Percentiles rank a stretch among this genome's conserved stretches.
Conservation (phyloP, 2,113 vertebrate genomes). For the Eclectus roratus region DNA sequence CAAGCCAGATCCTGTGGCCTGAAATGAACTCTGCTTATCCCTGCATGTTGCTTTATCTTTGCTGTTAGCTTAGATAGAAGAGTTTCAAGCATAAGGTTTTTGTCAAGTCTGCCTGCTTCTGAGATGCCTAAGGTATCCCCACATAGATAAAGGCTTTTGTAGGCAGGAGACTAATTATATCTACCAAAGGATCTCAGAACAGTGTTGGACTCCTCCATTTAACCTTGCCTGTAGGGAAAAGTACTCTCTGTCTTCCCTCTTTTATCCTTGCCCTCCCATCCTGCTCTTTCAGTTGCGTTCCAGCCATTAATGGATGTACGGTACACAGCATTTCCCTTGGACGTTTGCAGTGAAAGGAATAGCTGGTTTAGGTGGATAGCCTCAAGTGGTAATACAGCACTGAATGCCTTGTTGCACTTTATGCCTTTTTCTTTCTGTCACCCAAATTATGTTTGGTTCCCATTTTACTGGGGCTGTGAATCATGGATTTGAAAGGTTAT, state of each 20-base stretch:
- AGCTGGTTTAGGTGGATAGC: not conserved
- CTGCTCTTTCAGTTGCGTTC: not conserved
- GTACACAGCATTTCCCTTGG: not conserved
- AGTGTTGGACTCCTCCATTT: not conserved
- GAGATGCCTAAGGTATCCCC: not conserved
- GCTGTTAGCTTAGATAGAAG: not conserved
- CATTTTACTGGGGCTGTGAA: not conserved
- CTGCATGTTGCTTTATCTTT: not conserved
- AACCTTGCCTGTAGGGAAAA: constrained; percentile 49
- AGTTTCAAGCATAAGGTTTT: not conserved
- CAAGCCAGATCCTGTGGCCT: not conserved
- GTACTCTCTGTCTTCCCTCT: not conserved
- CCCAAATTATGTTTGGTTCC: not conserved
- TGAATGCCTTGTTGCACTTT: not conserved
- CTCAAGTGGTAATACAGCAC: not conserved
- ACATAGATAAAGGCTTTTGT: not conserved
- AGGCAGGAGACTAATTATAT: not conserved
- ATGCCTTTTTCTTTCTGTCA: not conserved
- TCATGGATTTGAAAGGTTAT: fast-evolving
- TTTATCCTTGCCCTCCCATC: not conserved
- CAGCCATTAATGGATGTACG: not conserved
- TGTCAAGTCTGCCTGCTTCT: not conserved
- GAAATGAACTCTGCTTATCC: not conserved
- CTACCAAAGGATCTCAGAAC: not conserved
- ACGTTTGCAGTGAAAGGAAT: not conserved